Evolutionary conservation across 2,113 vertebrate species (phyloP), one percentile per base, ranked within the genome.

Genomic region (Glaucomys volans): DNA sequence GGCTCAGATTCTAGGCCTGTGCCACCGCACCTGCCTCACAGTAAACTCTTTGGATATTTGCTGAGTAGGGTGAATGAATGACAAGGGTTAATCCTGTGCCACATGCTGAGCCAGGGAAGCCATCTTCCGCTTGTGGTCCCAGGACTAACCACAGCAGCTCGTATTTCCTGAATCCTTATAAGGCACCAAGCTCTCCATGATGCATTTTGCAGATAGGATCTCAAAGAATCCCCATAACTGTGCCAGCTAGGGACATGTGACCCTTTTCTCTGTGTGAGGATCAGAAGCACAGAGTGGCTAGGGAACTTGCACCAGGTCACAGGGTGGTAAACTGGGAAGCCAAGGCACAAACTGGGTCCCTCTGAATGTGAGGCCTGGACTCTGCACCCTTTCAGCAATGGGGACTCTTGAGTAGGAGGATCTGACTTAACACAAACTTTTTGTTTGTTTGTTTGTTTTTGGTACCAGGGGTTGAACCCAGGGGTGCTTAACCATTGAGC

Each of bases 11-110:
- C 16, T 13, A 52, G 54, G 54, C 54, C 4, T 57, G 54, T 57
- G 54, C 54, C 18, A 16, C 52, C 2, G 12, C 8, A 11, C 50
- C 12, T 1, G 13, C 10, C 50, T n/a, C 59, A n/a, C 0, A 1
- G 6, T 18, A 30, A 75, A 9, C 5, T 44, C 37, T 71, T 75
- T 47, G 20, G 32, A 2, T 35, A 42, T 12, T 85, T 54, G n/a
- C 0, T 62, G 72, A 86, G 5, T 11, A 59, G 4, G 52, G 40
- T 52, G 8, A 66, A 44, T 22, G 40, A 13, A 42, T 42, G 69
- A 35, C 2, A 50, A 64, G 44, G 1, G 35, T 32, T 50, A 47
- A 35, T 54, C 50, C 9, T 83, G 18, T 37, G 42, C 26, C 30
- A 18, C 5, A 30, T 44, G 4, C 79, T 82, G 24, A 8, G 18